phyloP scores from a whole-genome alignment of 2,888 invertebrate species.

The Plebejus melissa region DNA sequence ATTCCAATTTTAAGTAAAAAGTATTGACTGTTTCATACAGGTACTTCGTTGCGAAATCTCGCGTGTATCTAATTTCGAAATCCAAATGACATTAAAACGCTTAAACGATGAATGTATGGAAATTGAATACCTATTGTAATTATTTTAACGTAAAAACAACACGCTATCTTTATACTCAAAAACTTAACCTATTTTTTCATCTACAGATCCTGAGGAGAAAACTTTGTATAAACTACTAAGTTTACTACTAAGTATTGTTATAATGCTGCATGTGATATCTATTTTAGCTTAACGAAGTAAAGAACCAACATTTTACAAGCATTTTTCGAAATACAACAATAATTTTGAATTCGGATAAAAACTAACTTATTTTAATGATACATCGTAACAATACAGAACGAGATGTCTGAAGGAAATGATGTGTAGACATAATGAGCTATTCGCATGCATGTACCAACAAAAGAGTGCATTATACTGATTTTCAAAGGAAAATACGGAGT shows the following conservation, averaged over 20 bases:
- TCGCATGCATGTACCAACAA: conserved; percentile 51
- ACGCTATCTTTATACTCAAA: too few species aligned
- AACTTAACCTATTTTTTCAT: too few species aligned
- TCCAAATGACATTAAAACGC: too few species aligned
- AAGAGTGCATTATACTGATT: conserved; percentile 47
- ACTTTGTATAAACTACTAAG: too few species aligned
- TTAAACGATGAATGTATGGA: too few species aligned
- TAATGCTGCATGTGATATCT: too few species aligned
- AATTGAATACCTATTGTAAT: too few species aligned
- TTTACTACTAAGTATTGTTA: too few species aligned
- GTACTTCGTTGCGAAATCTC: too few species aligned
- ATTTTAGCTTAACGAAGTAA: neutral
- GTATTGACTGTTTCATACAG: neutral
- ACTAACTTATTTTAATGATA: conserved; percentile 30
- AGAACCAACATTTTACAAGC: neutral
- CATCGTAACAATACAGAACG: conserved; percentile 42
- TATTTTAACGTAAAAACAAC: too few species aligned
- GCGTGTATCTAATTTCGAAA: too few species aligned
- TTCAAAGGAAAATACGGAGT: conserved; percentile 52
- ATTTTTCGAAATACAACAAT: neutral
- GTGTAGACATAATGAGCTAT: conserved; percentile 63
- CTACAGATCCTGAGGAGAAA: too few species aligned
- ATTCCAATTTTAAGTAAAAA: neutral
- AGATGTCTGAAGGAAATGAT: conserved; percentile 59
- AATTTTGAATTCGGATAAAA: conserved; percentile 21